phyloP scores from a whole-genome alignment of 2,888 invertebrate genomes.

The Hanleya hanleyi region DNA sequence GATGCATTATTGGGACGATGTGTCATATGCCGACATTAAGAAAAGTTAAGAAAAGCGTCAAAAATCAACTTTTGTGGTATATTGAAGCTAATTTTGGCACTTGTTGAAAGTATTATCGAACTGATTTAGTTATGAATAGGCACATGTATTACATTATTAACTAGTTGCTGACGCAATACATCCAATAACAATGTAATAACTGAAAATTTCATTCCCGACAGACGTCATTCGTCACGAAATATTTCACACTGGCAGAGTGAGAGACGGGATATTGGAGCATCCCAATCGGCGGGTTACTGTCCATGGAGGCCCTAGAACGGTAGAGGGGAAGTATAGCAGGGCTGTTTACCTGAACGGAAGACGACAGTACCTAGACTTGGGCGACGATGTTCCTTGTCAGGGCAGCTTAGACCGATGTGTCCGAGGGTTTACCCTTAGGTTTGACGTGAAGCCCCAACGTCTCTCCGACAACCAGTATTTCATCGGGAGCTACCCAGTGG shows the following conservation, averaged over 20 bases:
- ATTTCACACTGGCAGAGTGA: neutral
- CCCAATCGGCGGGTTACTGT: constrained; percentile 24
- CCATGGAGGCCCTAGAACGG: constrained; percentile 36
- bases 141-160: too few relatives aligned
- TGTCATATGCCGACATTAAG: too few relatives aligned
- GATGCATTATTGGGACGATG: too few relatives aligned
- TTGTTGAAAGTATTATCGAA: too few relatives aligned
- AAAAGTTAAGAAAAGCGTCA: too few relatives aligned
- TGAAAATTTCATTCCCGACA: too few relatives aligned
- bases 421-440: constrained; percentile 65
- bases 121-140: too few relatives aligned
- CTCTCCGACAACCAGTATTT: constrained; percentile 64
- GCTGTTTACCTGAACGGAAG: constrained; percentile 58
- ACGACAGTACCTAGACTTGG: constrained; percentile 66
- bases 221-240: neutral
- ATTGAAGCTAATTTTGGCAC: too few relatives aligned
- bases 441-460: constrained; percentile 54
- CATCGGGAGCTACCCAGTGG: constrained; percentile 66
- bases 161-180: too few relatives aligned
- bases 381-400: constrained; percentile 61
- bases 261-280: constrained; percentile 19
- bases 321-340: constrained; percentile 64
- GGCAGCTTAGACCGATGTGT: constrained; percentile 66
- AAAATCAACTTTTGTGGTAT: too few relatives aligned
- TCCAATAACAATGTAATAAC: too few relatives aligned